Evolutionary conservation across 2,797 vertebrate genomes (phyloP).

Genomic region (Enteromius radiatus): DNA sequence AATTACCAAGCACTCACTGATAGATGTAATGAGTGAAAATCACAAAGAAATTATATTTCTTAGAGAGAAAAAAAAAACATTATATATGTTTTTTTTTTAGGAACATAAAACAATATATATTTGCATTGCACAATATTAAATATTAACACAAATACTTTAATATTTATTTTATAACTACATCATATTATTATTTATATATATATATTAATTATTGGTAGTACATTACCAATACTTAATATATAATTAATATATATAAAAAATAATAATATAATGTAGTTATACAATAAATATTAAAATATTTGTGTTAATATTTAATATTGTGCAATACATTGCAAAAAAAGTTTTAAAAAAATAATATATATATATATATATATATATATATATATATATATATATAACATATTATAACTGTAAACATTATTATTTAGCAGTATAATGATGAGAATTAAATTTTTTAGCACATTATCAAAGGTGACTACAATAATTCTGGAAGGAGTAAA

Average conservation of each 20-base stretch:
- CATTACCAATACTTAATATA: neutral
- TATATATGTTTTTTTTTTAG: neutral
- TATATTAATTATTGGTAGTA: too few relatives aligned
- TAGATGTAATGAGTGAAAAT: neutral
- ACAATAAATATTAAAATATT: neutral
- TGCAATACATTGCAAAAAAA: neutral
- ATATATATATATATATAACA: neutral
- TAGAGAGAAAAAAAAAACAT: neutral
- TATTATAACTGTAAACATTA: neutral
- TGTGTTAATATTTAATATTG: neutral
- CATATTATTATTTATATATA: too few relatives aligned
- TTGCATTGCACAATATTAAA: too few relatives aligned
- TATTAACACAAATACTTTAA: too few relatives aligned
- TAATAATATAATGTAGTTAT: neutral
- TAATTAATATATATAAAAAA: neutral
- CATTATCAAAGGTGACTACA: neutral
- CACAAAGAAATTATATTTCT: neutral
- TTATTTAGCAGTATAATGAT: neutral
- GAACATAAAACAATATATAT: too few relatives aligned
- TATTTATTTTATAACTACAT: too few relatives aligned
- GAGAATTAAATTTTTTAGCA: neutral
- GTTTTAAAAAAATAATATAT: too few relatives aligned
- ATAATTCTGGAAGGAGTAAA: neutral
- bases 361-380: too few relatives aligned
- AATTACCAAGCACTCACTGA: neutral